phyloP scores from a whole-genome alignment of 2,888 invertebrate genomes.

The Meteorus cinctellus region DNA sequence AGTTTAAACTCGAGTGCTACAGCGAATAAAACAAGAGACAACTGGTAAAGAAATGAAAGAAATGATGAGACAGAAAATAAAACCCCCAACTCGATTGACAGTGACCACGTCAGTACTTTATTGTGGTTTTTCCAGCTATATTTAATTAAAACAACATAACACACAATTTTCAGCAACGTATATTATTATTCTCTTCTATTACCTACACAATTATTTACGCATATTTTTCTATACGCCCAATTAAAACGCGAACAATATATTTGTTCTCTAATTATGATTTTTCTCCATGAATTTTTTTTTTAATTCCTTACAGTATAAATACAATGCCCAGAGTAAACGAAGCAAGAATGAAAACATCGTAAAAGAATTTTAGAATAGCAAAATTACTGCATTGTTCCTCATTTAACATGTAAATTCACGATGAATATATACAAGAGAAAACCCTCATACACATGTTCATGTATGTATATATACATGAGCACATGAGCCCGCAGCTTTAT shows the following conservation, averaged over 20 bases:
- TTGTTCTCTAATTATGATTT: too few species aligned
- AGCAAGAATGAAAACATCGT: neutral
- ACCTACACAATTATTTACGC: too few species aligned
- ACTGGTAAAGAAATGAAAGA: slow-evolving; percentile 7
- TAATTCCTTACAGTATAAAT: slow-evolving; percentile 14
- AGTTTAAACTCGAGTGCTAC: slow-evolving; percentile 10
- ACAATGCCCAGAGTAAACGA: slow-evolving; percentile 7
- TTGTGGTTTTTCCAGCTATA: too few species aligned
- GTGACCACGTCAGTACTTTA: neutral
- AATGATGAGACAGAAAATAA: neutral
- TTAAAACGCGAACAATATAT: too few species aligned
- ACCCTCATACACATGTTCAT: slow-evolving; percentile 15
- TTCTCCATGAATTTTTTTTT: neutral
- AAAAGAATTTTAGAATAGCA: slow-evolving; percentile 29
- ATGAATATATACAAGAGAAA: slow-evolving; percentile 29
- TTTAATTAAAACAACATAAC: too few species aligned
- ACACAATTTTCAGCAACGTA: too few species aligned
- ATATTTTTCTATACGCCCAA: too few species aligned
- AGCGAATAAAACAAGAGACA: slow-evolving; percentile 2
- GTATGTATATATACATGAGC: too few species aligned
- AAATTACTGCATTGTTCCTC: slow-evolving; percentile 34
- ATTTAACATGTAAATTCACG: slow-evolving; percentile 42
- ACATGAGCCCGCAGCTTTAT: too few species aligned
- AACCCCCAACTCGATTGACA: neutral
- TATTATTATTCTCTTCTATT: too few species aligned